phyloP scores from a whole-genome alignment of 2,797 vertebrate species.

The Pangasius larnaudii region DNA sequence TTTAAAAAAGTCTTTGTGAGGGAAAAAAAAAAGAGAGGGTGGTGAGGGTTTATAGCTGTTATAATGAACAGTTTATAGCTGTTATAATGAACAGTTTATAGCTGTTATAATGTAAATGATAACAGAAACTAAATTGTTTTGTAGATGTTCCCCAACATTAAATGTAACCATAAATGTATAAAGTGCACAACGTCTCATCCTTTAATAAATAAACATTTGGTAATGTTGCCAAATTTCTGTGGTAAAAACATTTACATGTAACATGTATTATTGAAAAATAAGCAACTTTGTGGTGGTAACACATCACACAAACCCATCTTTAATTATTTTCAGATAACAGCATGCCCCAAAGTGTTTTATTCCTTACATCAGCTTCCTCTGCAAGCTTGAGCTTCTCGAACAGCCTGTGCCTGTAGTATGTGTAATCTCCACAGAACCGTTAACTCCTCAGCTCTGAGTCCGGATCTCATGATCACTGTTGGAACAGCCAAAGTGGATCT shows the following conservation, averaged over 20 bases:
- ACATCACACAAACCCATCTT: neutral
- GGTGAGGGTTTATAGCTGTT: neutral
- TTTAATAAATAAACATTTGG: too few relatives aligned
- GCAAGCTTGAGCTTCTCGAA: constrained; percentile 8
- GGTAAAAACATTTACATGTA: too few relatives aligned
- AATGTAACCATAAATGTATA: neutral
- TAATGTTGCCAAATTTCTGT: too few relatives aligned
- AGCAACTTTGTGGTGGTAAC: neutral
- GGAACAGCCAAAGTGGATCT: constrained; percentile 23
- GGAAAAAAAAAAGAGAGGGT: neutral
- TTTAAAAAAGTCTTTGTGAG: neutral
- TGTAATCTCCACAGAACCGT: constrained; percentile 19
- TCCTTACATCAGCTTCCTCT: constrained; percentile 12
- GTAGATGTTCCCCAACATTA: neutral
- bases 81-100: neutral
- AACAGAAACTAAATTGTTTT: neutral
- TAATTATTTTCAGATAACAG: neutral
- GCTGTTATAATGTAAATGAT: neutral
- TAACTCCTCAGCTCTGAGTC: constrained; percentile 7
- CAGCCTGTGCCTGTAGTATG: constrained; percentile 16
- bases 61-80: neutral
- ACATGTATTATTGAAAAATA: neutral
- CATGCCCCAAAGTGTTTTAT: neutral
- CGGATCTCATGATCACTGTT: constrained; percentile 22
- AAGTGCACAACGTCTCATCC: neutral